Evolutionary conservation across 2,888 invertebrate genomes (phyloP).

Genomic region (Spatulosminthurus flaviceps): DNA sequence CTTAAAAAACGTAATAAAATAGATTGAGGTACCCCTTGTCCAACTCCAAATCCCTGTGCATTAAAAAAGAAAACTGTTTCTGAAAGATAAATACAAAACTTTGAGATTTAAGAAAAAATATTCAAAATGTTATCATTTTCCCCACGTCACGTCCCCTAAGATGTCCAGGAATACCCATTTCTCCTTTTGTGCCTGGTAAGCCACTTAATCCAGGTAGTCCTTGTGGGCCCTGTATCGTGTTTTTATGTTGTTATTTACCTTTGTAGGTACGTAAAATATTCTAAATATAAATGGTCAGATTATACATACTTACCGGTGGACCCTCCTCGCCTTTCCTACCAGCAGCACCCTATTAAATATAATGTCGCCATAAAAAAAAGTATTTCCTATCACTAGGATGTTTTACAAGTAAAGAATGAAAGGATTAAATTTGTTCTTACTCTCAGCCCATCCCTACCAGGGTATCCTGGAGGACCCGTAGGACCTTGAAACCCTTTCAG

Average conservation of each 20-base stretch:
- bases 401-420: too few relatives aligned
- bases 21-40: too few relatives aligned
- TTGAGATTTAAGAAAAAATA: too few relatives aligned
- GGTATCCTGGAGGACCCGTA: not conserved
- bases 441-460: not conserved
- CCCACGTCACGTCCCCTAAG: too few relatives aligned
- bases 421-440: not conserved
- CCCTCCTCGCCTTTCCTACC: constrained; percentile 9
- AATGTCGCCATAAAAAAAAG: not conserved
- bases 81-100: too few relatives aligned
- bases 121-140: too few relatives aligned
- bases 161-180: not conserved
- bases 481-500: not conserved
- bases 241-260: not conserved
- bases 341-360: not conserved
- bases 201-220: too few relatives aligned
- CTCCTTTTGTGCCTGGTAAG: not conserved
- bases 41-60: too few relatives aligned
- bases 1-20: too few relatives aligned
- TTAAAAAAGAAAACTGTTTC: too few relatives aligned
- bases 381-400: not conserved
- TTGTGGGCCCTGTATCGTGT: not conserved
- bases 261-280: not conserved
- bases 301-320: not conserved
- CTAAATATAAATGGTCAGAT: not conserved